phyloP scores from a whole-genome alignment of 2,888 invertebrate genomes.

The Selenia dentaria region DNA sequence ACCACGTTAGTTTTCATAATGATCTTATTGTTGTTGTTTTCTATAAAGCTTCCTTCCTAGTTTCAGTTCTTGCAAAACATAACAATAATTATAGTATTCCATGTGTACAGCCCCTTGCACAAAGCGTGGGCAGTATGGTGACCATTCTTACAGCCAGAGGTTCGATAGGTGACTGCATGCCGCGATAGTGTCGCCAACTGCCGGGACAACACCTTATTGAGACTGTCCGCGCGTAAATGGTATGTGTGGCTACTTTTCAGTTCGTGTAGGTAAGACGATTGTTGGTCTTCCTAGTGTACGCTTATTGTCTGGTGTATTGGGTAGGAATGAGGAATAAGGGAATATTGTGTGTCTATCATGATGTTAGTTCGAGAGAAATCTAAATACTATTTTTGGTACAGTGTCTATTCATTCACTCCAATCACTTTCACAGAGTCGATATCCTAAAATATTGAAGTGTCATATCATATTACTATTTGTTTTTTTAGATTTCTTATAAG shows the following conservation, averaged over 20 bases:
- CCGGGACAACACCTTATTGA: slow-evolving; percentile 61
- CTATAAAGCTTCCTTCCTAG: too few species aligned
- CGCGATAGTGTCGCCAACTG: slow-evolving; percentile 62
- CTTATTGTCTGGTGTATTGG: slow-evolving; percentile 4
- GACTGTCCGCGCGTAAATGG: slow-evolving; percentile 48
- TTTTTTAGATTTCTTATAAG: too few species aligned
- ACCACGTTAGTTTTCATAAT: too few species aligned
- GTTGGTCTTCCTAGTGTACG: slow-evolving; percentile 7
- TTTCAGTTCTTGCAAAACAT: too few species aligned
- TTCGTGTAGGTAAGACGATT: slow-evolving; percentile 2
- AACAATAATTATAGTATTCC: too few species aligned
- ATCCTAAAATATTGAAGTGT: too few species aligned
- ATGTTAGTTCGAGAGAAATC: too few species aligned
- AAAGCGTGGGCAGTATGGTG: slow-evolving; percentile 56
- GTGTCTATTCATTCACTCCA: too few species aligned
- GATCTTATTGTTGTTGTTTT: too few species aligned
- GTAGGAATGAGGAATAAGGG: not conserved
- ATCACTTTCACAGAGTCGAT: too few species aligned
- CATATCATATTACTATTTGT: too few species aligned
- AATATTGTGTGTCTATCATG: not conserved
- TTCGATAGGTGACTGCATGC: slow-evolving; percentile 47
- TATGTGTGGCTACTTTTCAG: slow-evolving; percentile 37
- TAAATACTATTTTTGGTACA: too few species aligned
- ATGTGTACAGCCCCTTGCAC: slow-evolving; percentile 39
- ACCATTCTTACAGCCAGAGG: slow-evolving; percentile 17